phyloP scores from a whole-genome alignment of 2,888 invertebrate species.

The Sinohyriopsis cumingii region DNA sequence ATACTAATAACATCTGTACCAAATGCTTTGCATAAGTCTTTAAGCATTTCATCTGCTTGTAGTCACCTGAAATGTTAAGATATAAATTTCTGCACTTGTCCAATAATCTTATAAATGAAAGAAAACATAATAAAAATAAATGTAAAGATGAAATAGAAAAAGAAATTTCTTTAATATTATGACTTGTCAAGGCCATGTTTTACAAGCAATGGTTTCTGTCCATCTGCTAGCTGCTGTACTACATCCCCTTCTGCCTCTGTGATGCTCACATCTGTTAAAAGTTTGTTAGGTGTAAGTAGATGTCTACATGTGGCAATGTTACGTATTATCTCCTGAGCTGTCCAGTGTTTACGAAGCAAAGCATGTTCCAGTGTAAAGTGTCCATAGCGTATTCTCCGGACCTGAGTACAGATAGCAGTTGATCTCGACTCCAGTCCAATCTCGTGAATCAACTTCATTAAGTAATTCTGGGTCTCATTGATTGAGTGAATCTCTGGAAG shows the following conservation, averaged over 20 bases:
- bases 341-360: conserved; percentile 84
- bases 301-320: conserved; percentile 54
- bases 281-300: conserved; percentile 34
- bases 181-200: too few species aligned
- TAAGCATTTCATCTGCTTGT: too few species aligned
- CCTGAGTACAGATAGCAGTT: conserved; percentile 84
- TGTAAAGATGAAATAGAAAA: too few species aligned
- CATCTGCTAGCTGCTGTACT: neutral
- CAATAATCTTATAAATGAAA: too few species aligned
- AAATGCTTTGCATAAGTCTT: too few species aligned
- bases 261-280: conserved; percentile 25
- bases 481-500: conserved; percentile 86
- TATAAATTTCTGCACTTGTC: too few species aligned
- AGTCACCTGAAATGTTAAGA: too few species aligned
- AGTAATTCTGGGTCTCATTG: conserved; percentile 83
- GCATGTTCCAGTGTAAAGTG: conserved; percentile 85
- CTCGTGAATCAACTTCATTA: conserved; percentile 86
- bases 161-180: too few species aligned
- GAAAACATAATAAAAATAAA: too few species aligned
- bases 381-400: conserved; percentile 88
- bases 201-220: too few species aligned
- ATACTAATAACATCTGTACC: too few species aligned
- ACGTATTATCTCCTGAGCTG: conserved; percentile 44
- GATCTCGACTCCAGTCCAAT: conserved; percentile 86
- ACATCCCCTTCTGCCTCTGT: neutral